phyloP scores from a whole-genome alignment of 2,888 invertebrate genomes.

The Nomada fabriciana region DNA sequence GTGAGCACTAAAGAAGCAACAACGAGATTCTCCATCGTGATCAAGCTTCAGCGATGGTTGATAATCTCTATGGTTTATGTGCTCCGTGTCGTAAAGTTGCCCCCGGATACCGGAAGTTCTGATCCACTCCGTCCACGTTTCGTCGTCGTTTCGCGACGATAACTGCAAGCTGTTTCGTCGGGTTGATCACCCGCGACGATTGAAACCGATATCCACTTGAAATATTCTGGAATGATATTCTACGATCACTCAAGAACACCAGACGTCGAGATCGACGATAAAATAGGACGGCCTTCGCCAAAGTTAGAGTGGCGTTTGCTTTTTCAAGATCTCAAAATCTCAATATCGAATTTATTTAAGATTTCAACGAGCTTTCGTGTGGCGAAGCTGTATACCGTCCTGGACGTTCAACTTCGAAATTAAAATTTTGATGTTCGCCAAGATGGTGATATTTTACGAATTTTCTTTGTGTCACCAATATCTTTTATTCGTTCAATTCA shows the following conservation, averaged over 20 bases:
- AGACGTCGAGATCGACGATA: constrained; percentile 17
- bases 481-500: no score
- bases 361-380: constrained; percentile 6
- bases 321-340: neutral
- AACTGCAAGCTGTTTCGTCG: constrained; percentile 47
- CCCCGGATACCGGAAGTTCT: constrained; percentile 47
- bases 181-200: constrained; percentile 36
- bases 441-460: no score
- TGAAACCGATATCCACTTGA: constrained; percentile 47
- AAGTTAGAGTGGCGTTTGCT: constrained; percentile 5
- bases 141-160: constrained; percentile 42
- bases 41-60: constrained; percentile 29
- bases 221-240: constrained; percentile 31
- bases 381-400: neutral
- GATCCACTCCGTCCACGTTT: constrained; percentile 42
- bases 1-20: neutral
- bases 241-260: neutral
- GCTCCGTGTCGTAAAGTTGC: constrained; percentile 33
- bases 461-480: no score
- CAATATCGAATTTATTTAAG: neutral
- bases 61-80: constrained; percentile 30
- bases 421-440: no score
- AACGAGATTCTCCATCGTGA: constrained; percentile 6
- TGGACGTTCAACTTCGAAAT: no score
- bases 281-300: constrained; percentile 25